Evolutionary conservation across 2,888 invertebrate species (phyloP), one percentile per base, ranked within the genome.

Genomic region (Metalampra italica): DNA sequence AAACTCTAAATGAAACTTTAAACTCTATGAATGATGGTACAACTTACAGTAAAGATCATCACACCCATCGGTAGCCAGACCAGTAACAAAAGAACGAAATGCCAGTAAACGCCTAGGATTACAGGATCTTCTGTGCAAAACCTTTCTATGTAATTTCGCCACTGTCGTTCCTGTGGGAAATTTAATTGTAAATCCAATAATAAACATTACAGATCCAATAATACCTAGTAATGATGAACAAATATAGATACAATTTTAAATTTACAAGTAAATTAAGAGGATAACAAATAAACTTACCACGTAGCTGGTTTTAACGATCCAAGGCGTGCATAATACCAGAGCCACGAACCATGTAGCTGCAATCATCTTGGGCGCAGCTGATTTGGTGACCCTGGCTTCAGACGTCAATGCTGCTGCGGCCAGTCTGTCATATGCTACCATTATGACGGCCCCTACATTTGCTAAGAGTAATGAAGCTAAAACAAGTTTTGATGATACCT

Each of bases 351-450:
- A 96, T 2, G 94, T 92, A 1, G 86, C 64, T 0, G 83, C 66
- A 52, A 96, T 92, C 7, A 95, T 88, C 53, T 92, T 90, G 30
- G 92, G 92, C 0, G 94, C 93, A 3, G 90, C 91, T 37, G 90
- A 87, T 45, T 91, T 90, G 0, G 92, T 93, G 44, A 96, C 78
- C 55, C 94, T 91, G 0, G 93, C 93, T 58, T 94, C 94, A 62
- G 91, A 85, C 0, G 95, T 94, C 49, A 94, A 76, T 0, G 94
- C 94, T 38, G 97, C 95, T 7, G 95, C 95, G 3, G 95, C 94
- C 22, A 97, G 84, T 14, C 97, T 91, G 70, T 97, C 96, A 66
- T 95, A 96, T 45, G 95, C 95, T 0, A 97, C 94, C 15, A 93
- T 91, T 34, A 94, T 92, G 50, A 97, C 89, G 50, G 94, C 96